Percentiles rank a stretch among this genome's conserved stretches.
phyloP scores from a whole-genome alignment of 2,113 vertebrate genomes.

The Mus spicilegus region DNA sequence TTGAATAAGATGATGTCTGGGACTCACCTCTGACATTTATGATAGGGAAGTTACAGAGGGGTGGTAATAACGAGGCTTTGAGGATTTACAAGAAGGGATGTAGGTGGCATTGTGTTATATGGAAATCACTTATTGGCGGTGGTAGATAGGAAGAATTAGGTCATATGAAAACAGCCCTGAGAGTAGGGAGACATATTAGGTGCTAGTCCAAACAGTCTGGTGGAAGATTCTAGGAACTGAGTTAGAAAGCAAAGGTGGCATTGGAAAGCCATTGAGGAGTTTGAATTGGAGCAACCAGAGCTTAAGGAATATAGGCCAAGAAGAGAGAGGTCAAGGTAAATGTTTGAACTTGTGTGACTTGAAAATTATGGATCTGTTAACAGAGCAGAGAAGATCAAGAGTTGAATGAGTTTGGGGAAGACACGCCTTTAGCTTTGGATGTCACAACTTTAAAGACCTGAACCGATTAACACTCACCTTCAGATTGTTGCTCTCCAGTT shows the following conservation, averaged over 20 bases:
- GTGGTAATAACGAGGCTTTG: background rate
- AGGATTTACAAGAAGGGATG: background rate
- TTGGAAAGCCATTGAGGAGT: background rate
- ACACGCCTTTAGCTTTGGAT: background rate
- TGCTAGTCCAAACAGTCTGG: background rate
- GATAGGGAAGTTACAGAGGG: background rate
- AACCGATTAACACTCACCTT: background rate
- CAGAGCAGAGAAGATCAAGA: background rate
- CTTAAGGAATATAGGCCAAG: background rate
- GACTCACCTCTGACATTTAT: slow-evolving; percentile 16
- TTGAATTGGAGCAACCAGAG: background rate
- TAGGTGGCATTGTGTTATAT: background rate
- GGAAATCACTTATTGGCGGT: slow-evolving; percentile 3
- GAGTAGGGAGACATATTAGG: background rate
- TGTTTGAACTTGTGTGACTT: background rate
- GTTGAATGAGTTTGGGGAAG: background rate
- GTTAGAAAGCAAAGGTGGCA: background rate
- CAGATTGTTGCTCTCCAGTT: background rate
- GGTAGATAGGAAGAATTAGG: background rate
- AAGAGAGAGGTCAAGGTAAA: background rate
- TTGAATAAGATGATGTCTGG: slow-evolving; percentile 3
- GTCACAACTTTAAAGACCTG: background rate
- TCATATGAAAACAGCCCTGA: background rate
- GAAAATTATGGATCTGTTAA: background rate
- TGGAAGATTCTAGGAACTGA: background rate